Percentiles rank a stretch among this genome's conserved stretches.
Conservation (phyloP, 2,113 vertebrate species). For the Dissostichus mawsoni region DNA sequence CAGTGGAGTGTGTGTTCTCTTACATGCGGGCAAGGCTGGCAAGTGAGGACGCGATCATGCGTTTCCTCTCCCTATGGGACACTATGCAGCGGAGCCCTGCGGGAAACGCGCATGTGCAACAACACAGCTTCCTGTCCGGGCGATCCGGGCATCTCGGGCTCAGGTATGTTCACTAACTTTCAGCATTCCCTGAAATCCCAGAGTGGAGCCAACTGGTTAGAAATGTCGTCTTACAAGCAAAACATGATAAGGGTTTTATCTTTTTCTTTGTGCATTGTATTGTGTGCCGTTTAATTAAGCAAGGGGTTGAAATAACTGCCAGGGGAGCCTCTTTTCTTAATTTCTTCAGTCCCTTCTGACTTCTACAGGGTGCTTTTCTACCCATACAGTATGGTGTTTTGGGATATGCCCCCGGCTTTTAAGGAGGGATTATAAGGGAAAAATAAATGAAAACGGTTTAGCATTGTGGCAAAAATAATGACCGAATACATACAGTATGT, state of each 20-base stretch:
- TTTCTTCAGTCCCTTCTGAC: neutral
- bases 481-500: neutral
- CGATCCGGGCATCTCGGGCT: slow-evolving; percentile 77
- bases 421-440: neutral
- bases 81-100: slow-evolving; percentile 94
- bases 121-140: slow-evolving; percentile 96
- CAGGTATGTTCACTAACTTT: slow-evolving; percentile 70
- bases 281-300: neutral
- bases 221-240: neutral
- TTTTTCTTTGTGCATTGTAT: neutral
- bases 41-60: slow-evolving; percentile 96
- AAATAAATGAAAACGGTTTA: neutral
- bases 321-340: neutral
- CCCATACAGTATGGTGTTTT: neutral
- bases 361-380: neutral
- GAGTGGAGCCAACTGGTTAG: neutral
- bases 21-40: slow-evolving; percentile 96
- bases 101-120: slow-evolving; percentile 96
- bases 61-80: slow-evolving; percentile 98
- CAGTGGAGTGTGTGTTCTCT: slow-evolving; percentile 98
- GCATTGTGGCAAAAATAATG: neutral
- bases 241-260: neutral
- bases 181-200: neutral
- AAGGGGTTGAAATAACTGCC: neutral
- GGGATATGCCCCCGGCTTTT: neutral